Percentiles rank a stretch among this genome's conserved stretches.
Conservation (phyloP, 2,888 invertebrate genomes). For the Cheilosia urbana region DNA sequence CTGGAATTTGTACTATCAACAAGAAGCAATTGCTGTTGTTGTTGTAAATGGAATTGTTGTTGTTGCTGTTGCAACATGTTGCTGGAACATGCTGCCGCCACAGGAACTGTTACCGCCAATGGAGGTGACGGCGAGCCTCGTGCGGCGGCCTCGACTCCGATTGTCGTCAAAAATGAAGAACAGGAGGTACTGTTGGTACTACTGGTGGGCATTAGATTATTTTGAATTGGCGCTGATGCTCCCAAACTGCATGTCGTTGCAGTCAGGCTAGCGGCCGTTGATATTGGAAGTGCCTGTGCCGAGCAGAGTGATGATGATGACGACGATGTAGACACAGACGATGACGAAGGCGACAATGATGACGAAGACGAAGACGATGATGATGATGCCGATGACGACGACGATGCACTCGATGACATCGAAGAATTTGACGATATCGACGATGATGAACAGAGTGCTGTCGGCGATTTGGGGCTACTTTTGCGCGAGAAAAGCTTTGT, state of each 20-base stretch:
- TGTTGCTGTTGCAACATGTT: slow-evolving; percentile 81
- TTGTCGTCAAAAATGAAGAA: slow-evolving; percentile 69
- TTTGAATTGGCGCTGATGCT: slow-evolving; percentile 70
- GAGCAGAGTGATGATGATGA: slow-evolving; percentile 75
- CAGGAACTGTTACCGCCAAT: slow-evolving; percentile 79
- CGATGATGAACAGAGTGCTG: slow-evolving; percentile 78
- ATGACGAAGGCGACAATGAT: slow-evolving; percentile 77
- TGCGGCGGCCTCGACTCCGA: slow-evolving; percentile 44
- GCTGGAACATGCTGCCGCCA: slow-evolving; percentile 77
- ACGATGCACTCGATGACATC: slow-evolving; percentile 72
- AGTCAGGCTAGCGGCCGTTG: slow-evolving; percentile 81
- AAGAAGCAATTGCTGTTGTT: slow-evolving; percentile 80
- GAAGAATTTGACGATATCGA: slow-evolving; percentile 73
- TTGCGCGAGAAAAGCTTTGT: slow-evolving; percentile 83
- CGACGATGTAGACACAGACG: slow-evolving; percentile 77
- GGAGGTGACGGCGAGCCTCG: slow-evolving; percentile 79
- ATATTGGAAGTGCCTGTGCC: slow-evolving; percentile 79
- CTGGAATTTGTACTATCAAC: slow-evolving; percentile 78
- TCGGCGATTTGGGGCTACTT: slow-evolving; percentile 83
- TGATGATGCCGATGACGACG: slow-evolving; percentile 77
- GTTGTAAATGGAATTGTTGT: slow-evolving; percentile 84
- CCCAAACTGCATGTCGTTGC: slow-evolving; percentile 82
- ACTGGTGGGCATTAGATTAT: slow-evolving; percentile 68
- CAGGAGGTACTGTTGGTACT: slow-evolving; percentile 67
- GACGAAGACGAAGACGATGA: slow-evolving; percentile 80